Evolutionary conservation across 1,140 invertebrate genomes (phyloP), one percentile per base, ranked within the genome.

Genomic region (Akabosia matsudoensis): DNA sequence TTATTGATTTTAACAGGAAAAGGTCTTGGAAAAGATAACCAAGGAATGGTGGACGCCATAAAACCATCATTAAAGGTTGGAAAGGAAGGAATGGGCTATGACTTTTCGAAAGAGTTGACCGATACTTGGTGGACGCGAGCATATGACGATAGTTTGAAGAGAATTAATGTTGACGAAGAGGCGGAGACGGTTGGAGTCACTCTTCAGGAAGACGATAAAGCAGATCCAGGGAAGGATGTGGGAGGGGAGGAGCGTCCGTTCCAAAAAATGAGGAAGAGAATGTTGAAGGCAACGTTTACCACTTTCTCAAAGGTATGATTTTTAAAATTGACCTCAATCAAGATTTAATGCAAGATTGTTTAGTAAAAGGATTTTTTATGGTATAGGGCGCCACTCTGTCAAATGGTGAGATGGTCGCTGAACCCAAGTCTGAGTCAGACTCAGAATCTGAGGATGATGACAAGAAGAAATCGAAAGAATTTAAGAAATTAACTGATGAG

Each of bases 41-140:
- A 77, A 61, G 80, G 80, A 61, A 81, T 81, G 1, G 28, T 72
- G 7, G 26, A 61, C 24, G 78, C 80, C 1, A 16, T 81, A 0
- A 81, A 81, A 72, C 80, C 80, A 0, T 70, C 71, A 33, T 79
- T 78, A 33, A 81, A 79, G 73, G 37, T 31, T 26, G 79, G 78
- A 28, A 81, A 79, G 33, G 77, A 76, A 73, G 80, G 80, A 28
- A 77, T 81, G 75, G 80, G 80, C n/a, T 81, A 78, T 78, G 78
- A 81, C 22, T 24, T 79, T 10, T 75, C 76, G 0, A 79, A 81
- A 61, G 80, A 81, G 24, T 51, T 81, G 0, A 76, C 76, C 2
- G 80, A 81, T 37, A 74, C 78, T 18, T 81, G 80, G 80, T 81
- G 80, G 80, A 76, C 75, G 3, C 73, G 76, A 51, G 70, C 78